Base-by-base conservation (phyloP, 2,888 invertebrate genomes). In the Phyto melanocephala region DNA sequence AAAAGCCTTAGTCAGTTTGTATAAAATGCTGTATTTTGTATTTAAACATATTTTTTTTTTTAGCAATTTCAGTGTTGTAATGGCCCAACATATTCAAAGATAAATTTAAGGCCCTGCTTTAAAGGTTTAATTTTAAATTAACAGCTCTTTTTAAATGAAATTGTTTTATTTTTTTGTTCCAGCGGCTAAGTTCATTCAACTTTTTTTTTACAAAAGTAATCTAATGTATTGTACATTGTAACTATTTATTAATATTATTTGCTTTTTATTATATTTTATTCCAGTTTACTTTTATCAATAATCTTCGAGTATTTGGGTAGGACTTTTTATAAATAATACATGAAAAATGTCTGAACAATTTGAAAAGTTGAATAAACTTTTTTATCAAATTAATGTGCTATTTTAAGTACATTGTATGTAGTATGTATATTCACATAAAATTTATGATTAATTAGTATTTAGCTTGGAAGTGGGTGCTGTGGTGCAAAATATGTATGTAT, bases 281-380 rank as follows among this genome's bases (percentile, higher is more conserved):
- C n/a, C n/a, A n/a, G n/a, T n/a, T n/a, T n/a, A n/a, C n/a, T 62
- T 24, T 62, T 52, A 52, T 52, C n/a, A 28, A 28, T 2, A 20
- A 47, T 13, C 10, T 13, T 1, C 13, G 37, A 5, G 6, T 28
- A 5, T 22, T 35, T 54, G 7, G 1, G 7, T 22, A 13, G 2
- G 6, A 8, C 15, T 45, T 45, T 17, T 28, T 28, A 24, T 7
- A 62, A 62, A 17, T 6, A 62, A 62, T 37, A 28, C 13, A 15
- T 28, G 24, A n/a, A n/a, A 7, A n/a, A 28, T 42, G 40, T 28
- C 40, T 10, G 24, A 22, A 24, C n/a, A 60, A 15, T 28, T 8
- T 13, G 6, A 24, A 40, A 45, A 45, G 42, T 62, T 62, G 17
- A 62, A 62, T 28, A 62, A 62, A 45, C 62, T 28, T 28, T n/a